Base-by-base conservation (phyloP, 2,113 vertebrate genomes). In the Myrmecobius fasciatus region DNA sequence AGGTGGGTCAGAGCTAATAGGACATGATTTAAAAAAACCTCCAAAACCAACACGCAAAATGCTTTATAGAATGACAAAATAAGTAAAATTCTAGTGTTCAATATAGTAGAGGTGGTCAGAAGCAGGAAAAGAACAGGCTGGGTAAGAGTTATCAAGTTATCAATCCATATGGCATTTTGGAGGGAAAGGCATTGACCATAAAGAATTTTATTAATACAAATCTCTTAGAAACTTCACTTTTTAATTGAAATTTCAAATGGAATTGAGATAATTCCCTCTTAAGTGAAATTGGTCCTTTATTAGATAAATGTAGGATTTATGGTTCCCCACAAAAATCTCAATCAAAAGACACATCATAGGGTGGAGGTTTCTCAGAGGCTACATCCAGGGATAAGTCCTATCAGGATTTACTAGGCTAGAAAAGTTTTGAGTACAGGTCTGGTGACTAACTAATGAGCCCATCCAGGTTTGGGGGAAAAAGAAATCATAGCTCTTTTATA, bases 151-250 rank as follows among this genome's bases (percentile, higher is more conserved):
- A 9, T 48, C n/a, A 43, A 83, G 36, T 53, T 49, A 9, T 48
- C n/a, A 43, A 89, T 43, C 89, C 89, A 94, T 49, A 46, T 54
- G 51, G 48, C 90, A 94, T 91, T n/a, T 43, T 53, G 47, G 92
- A 91, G 56, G 31, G 8, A 20, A 20, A 20, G 20, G 83, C 20
- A 36, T 26, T 96, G 90, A 56, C n/a, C 92, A 93, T 89, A 90
- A 92, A 91, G 89, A 25, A 60, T 52, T 31, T 48, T 83, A 26
- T 90, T 83, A 53, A 56, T 90, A 90, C 0, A 49, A 90, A 92
- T 52, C 47, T n/a, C 25, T 4, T 5, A 89, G 24, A 43, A 48
- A 89, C 51, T 54, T 53, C 28, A 46, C 20, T 54, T 31, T 49
- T 75, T 90, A 51, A 31, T 31, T 48, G 83, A 83, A 92, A 28